These are phyloP conservation scores for Synchiropus splendidus DNA, from an alignment of 2,113 vertebrate genomes.

Conservation along the genomic window DNA sequence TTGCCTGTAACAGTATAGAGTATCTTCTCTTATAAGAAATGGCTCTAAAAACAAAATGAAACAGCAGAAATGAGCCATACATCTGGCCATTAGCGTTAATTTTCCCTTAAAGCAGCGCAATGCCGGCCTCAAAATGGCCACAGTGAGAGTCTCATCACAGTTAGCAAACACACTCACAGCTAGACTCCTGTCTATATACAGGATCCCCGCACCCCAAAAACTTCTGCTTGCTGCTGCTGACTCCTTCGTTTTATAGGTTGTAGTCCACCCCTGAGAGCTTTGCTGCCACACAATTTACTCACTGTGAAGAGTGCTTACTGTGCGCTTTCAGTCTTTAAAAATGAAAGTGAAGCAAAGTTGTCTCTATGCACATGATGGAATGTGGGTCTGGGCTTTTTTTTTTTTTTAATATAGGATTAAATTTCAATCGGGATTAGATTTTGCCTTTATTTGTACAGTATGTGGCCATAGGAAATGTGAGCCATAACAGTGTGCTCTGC, in stretches of 20 bases:
- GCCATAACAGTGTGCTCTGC: no score
- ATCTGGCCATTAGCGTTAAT: slow-evolving; percentile 47
- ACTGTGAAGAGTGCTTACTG: slow-evolving; percentile 53
- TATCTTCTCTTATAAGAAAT: no score
- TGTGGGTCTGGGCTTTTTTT: slow-evolving; percentile 2
- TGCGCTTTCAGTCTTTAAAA: slow-evolving; percentile 31
- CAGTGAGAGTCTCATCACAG: slow-evolving; percentile 59
- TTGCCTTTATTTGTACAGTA: no score
- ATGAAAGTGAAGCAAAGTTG: slow-evolving; percentile 10
- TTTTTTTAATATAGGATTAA: slow-evolving; percentile 15
- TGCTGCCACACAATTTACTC: slow-evolving; percentile 48
- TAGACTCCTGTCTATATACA: slow-evolving; percentile 47
- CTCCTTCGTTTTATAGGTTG: slow-evolving; percentile 52
- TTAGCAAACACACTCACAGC: slow-evolving; percentile 50
- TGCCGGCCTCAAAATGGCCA: slow-evolving; percentile 42
- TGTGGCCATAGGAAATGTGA: no score
- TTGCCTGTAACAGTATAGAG: slow-evolving; percentile 21
- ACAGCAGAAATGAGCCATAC: slow-evolving; percentile 36
- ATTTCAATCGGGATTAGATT: slow-evolving; percentile 19
- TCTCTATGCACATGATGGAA: slow-evolving; percentile 8
- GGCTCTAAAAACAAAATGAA: slow-evolving; percentile 16
- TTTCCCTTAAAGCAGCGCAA: slow-evolving; percentile 33
- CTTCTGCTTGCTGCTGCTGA: slow-evolving; percentile 55
- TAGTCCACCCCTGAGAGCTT: slow-evolving; percentile 59
- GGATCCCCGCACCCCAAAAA: slow-evolving; percentile 35